Percentiles rank a stretch among this genome's conserved stretches.
Conservation (phyloP, 2,797 vertebrate genomes). For the Anableps anableps region DNA sequence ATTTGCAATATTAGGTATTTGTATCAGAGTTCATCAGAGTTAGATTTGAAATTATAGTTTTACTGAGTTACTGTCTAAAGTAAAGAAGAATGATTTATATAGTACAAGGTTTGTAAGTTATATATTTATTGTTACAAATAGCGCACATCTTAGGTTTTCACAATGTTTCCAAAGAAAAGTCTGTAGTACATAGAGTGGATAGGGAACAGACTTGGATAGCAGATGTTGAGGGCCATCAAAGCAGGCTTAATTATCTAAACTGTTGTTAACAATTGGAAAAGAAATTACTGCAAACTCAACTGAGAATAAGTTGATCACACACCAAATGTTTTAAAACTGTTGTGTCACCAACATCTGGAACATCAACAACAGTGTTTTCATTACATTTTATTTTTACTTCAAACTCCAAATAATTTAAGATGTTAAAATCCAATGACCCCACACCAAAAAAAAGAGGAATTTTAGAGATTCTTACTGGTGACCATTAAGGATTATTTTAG, state of each 20-base stretch:
- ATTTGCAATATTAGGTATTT: too few relatives aligned
- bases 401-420: too few relatives aligned
- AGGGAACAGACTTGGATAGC: neutral
- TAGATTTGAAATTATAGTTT: neutral
- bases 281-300: neutral
- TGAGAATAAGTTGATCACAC: neutral
- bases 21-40: too few relatives aligned
- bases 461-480: too few relatives aligned
- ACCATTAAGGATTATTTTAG: too few relatives aligned
- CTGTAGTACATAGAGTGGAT: neutral
- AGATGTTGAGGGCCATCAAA: neutral
- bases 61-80: neutral
- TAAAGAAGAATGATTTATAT: neutral
- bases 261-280: neutral
- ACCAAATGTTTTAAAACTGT: neutral
- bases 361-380: neutral
- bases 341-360: neutral
- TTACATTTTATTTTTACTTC: neutral
- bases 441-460: too few relatives aligned
- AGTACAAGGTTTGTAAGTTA: neutral
- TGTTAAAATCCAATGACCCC: too few relatives aligned
- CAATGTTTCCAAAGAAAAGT: neutral
- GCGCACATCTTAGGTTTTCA: neutral
- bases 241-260: neutral
- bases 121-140: neutral